These are phyloP conservation scores for Gallirallus australis DNA, from an alignment of 2,797 vertebrate species.

Conservation along the genomic window DNA sequence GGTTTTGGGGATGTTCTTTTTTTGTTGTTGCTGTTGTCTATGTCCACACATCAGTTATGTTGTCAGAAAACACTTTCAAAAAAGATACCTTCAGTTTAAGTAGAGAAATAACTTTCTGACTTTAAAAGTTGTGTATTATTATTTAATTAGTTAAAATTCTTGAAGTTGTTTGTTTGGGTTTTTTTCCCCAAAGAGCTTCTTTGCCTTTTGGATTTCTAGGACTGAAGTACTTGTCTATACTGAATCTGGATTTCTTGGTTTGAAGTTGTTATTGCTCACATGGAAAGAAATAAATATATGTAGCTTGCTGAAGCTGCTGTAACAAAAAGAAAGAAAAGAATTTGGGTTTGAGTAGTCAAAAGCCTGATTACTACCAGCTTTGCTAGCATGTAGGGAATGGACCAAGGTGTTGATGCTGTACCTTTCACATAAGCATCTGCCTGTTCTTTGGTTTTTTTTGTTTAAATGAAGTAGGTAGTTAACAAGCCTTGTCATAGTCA, in stretches of 20 bases:
- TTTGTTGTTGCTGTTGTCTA: not conserved
- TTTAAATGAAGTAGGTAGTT: not conserved
- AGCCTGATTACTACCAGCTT: not conserved
- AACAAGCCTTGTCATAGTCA: not conserved
- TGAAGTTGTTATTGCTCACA: rapidly evolving
- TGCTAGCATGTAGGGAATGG: not conserved
- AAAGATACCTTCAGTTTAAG: not conserved
- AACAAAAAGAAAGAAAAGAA: not conserved
- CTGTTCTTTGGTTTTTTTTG: not conserved
- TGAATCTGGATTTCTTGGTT: not conserved
- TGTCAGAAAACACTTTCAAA: not conserved
- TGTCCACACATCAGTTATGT: not conserved
- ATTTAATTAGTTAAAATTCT: not conserved
- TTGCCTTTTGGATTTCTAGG: not conserved
- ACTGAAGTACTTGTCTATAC: not conserved
- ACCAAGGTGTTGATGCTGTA: rapidly evolving
- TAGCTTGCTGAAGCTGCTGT: not conserved
- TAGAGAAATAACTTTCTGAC: not conserved
- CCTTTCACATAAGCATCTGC: not conserved
- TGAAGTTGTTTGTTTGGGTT: too few relatives aligned
- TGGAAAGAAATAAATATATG: not conserved
- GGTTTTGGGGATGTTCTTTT: not conserved
- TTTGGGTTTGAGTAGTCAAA: not conserved
- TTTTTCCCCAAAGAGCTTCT: not conserved
- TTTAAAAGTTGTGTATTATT: not conserved